These are phyloP conservation scores for Cnemophilus loriae DNA, from an alignment of 2,113 vertebrate genomes.

Conservation along the genomic window DNA sequence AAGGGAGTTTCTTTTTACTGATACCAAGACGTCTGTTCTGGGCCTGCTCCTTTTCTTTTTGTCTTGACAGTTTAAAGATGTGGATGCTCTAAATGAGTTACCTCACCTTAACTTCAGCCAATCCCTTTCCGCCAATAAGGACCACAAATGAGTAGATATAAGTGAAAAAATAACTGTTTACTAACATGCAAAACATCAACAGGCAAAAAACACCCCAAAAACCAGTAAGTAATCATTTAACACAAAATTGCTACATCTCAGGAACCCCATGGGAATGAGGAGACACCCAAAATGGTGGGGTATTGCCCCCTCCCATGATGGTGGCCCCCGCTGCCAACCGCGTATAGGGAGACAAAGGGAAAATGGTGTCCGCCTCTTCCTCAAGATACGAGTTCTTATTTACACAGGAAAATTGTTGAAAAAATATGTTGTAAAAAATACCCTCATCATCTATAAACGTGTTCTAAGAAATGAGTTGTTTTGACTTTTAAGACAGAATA, in stretches of 20 bases:
- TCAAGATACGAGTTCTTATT: not conserved
- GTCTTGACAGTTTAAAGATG: not conserved
- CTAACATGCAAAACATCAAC: not conserved
- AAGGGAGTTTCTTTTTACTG: not conserved
- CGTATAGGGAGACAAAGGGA: rapidly evolving
- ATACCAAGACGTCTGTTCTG: not conserved
- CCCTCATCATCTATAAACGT: not conserved
- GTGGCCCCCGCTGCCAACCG: rapidly evolving
- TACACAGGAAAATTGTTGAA: not conserved
- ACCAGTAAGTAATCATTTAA: too few relatives aligned
- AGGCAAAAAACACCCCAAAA: too few relatives aligned
- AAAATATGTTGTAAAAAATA: not conserved
- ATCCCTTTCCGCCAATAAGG: not conserved
- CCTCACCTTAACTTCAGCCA: not conserved
- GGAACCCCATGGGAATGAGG: not conserved
- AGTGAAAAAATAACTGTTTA: not conserved
- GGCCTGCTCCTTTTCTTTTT: not conserved
- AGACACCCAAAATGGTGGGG: not conserved
- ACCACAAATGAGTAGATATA: not conserved
- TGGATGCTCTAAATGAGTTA: not conserved
- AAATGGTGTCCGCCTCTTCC: not conserved
- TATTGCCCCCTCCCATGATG: not conserved
- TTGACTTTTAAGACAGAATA: not conserved
- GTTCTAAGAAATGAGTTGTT: not conserved
- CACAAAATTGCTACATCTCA: not conserved